These are phyloP conservation scores for Odocoileus virginianus DNA, from an alignment of 2,113 vertebrate species.

Conservation along the genomic window DNA sequence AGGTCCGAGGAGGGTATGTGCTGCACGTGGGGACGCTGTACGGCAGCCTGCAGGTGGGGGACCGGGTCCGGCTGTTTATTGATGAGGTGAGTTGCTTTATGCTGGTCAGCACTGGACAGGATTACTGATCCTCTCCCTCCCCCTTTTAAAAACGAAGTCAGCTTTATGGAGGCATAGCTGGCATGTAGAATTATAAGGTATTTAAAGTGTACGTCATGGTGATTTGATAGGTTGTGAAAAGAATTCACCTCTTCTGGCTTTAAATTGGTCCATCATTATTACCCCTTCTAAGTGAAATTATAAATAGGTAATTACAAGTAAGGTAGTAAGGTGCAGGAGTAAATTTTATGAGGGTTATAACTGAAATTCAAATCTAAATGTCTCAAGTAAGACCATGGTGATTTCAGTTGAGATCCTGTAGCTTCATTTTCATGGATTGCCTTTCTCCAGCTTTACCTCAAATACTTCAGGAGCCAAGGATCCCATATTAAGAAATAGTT, in stretches of 20 bases:
- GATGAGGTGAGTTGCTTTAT: constrained; percentile 88
- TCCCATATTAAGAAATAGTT: background rate
- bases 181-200: background rate
- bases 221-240: background rate
- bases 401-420: background rate
- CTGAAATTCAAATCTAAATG: background rate
- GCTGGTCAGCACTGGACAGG: background rate
- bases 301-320: background rate
- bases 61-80: constrained; percentile 87
- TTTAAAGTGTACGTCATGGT: background rate
- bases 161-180: background rate
- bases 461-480: background rate
- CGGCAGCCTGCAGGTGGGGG: constrained; percentile 90
- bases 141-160: background rate
- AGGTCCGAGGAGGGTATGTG: constrained; percentile 94
- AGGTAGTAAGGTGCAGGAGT: background rate
- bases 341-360: background rate
- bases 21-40: constrained; percentile 94
- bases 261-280: background rate
- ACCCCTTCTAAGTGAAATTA: background rate
- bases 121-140: background rate
- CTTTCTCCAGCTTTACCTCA: background rate
- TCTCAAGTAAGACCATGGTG: background rate
- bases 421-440: background rate
- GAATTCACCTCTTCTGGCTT: background rate